Evolutionary conservation across 2,113 vertebrate genomes (phyloP), one percentile per base, ranked within the genome.

Genomic region (Meles meles): DNA sequence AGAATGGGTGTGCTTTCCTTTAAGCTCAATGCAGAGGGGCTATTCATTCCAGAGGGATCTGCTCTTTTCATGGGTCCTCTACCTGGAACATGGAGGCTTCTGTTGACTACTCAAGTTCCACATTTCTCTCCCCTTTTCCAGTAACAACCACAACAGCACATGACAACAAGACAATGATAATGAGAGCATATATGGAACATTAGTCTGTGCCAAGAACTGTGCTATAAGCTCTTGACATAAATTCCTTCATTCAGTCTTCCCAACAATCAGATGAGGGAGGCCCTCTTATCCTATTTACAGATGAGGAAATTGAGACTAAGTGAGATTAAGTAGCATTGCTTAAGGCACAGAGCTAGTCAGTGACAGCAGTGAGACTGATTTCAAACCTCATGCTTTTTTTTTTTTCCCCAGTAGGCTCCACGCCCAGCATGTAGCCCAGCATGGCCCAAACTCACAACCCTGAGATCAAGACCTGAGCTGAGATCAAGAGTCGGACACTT

Each of bases 241-340:
- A 42, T 92, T 47, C 94, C 74, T 96, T 93, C 65, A 94, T 76
- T 86, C 82, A 74, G 34, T 92, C 71, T 92, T 42, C 31, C 21
- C 6, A 37, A 80, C 0, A 49, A 86, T 87, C 77, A 87, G 89
- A 88, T 74, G 47, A 94, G 34, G 72, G 55, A 84, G 42, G 55
- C 17, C 49, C 20, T 67, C 29, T 87, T 76, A 84, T 74, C 52
- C 47, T 57, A 89, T 63, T 63, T 95, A 69, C 6, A 98, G 79
- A 83, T 83, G 42, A 94, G 79, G 39, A 96, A 83, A 87, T 4
- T 79, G 65, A 96, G 74, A 93, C 7, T 29, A 49, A 12, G 61
- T 88, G n/a, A 85, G 57, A 39, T 59, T 82, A 76, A 65, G 59
- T 17, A 93, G 59, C 88, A 52, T 11, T 74, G 27, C 27, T 31